Evolutionary conservation across 2,113 vertebrate species (phyloP), one percentile per base, ranked within the genome.

Genomic region (Calonectris borealis): DNA sequence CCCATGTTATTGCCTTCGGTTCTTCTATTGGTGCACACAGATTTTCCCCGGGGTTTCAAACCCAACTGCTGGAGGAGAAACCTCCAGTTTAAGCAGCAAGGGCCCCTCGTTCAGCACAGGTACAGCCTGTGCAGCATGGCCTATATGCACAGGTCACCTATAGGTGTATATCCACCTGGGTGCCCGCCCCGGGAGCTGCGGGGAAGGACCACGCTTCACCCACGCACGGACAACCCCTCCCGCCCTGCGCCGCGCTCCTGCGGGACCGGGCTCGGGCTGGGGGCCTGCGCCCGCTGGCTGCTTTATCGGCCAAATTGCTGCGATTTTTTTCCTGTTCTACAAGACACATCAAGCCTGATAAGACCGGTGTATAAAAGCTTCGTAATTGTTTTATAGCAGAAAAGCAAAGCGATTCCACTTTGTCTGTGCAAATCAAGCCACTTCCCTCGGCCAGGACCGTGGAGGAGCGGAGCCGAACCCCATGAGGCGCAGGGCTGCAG

Each of bases 1-100:
- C 86, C 90, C 88, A n/a, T 46, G 85, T 94, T 92, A 91, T 93
- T 95, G 86, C 73, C 94, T 96, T 94, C n/a, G 78, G 93, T 93
- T 91, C 91, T 60, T 88, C 88, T 76, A 2, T 32, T 61, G 87
- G 71, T 10, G 27, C 66, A 68, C 60, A n/a, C 81, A 82, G 44
- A 60, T 61, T 92, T 76, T 90, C 81, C 78, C 80, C 18, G 62
- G 75, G 66, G 40, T 95, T 86, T 87, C 77, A 5, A 16, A 54
- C 82, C 49, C 72, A 38, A 11, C 31, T 49, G 20, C 34, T 51
- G 80, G 73, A 38, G 83, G 44, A 65, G 82, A 62, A 83, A 34
- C 79, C 49, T n/a, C 60, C 25, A 4, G 4, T 6, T 40, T 40
- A 78, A 84, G 36, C 18, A 12, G 44, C 25, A 29, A 22, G 54